Evolutionary conservation across 2,113 vertebrate genomes (phyloP).

Genomic region (Orycteropus afer): DNA sequence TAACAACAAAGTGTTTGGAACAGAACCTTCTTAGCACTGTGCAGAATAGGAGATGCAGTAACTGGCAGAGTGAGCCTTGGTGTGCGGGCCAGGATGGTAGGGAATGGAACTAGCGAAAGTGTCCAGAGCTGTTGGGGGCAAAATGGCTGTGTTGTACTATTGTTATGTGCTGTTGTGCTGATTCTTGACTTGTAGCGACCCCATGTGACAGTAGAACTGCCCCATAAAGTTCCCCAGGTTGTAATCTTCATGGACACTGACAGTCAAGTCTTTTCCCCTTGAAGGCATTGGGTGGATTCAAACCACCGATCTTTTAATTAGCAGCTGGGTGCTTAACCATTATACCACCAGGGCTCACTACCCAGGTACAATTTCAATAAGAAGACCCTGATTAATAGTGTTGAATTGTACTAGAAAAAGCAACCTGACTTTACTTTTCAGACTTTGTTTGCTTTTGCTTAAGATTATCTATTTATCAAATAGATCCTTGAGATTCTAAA

Average conservation of each 20-base stretch:
- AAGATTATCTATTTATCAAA: not conserved
- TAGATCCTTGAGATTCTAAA: not conserved
- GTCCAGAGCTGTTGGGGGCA: no score
- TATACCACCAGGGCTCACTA: not conserved
- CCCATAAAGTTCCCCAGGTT: not conserved
- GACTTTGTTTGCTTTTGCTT: not conserved
- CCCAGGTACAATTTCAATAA: not conserved
- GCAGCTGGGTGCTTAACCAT: not conserved
- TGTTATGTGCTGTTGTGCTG: not conserved
- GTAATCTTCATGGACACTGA: not conserved
- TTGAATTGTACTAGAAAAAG: not conserved
- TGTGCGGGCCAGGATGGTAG: not conserved
- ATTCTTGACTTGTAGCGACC: no score
- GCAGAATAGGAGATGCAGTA: not conserved
- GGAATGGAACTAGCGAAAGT: no score
- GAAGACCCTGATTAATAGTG: no score
- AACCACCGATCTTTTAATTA: not conserved
- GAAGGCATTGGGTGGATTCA: not conserved
- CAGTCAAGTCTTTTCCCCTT: not conserved
- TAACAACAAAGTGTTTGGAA: not conserved
- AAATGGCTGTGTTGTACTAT: not conserved
- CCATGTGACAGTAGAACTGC: not conserved
- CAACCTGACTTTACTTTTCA: not conserved
- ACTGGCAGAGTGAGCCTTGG: not conserved
- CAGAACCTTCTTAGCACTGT: not conserved